Evolutionary conservation across 2,113 vertebrate species (phyloP).

Genomic region (Podarcis raffonei): DNA sequence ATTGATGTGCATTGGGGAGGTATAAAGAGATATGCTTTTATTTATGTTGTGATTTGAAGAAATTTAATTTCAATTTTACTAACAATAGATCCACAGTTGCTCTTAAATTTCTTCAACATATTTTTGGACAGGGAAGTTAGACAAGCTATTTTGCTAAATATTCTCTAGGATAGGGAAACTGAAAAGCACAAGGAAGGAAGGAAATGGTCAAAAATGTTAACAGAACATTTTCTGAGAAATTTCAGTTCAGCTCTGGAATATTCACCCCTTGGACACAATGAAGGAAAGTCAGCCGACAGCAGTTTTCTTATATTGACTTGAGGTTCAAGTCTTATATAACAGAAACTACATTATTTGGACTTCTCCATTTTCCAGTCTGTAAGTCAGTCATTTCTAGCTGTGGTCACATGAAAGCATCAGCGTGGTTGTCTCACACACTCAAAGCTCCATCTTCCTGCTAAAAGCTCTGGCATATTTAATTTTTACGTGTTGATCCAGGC

Average conservation of each 20-base stretch:
- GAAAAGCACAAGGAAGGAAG: not conserved
- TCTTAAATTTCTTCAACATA: no score
- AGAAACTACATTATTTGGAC: conserved; percentile 32
- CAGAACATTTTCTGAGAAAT: not conserved
- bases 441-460: conserved; percentile 34
- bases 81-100: no score
- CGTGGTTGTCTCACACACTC: not conserved
- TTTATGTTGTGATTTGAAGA: no score
- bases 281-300: no score
- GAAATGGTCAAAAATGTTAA: not conserved
- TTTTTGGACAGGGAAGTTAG: no score
- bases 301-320: not conserved
- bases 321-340: not conserved
- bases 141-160: no score
- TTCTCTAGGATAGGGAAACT: not conserved
- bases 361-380: conserved; percentile 40
- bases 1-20: no score
- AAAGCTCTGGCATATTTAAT: not conserved
- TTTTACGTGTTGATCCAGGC: conserved; percentile 29
- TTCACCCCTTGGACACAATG: not conserved
- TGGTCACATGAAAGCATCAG: conserved; percentile 37
- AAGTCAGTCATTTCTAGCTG: not conserved
- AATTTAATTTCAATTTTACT: no score
- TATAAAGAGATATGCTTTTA: no score
- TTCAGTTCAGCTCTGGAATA: not conserved